These are phyloP conservation scores for Drosophila diplacantha DNA, from an alignment of 2,888 invertebrate species.

Conservation along the genomic window DNA sequence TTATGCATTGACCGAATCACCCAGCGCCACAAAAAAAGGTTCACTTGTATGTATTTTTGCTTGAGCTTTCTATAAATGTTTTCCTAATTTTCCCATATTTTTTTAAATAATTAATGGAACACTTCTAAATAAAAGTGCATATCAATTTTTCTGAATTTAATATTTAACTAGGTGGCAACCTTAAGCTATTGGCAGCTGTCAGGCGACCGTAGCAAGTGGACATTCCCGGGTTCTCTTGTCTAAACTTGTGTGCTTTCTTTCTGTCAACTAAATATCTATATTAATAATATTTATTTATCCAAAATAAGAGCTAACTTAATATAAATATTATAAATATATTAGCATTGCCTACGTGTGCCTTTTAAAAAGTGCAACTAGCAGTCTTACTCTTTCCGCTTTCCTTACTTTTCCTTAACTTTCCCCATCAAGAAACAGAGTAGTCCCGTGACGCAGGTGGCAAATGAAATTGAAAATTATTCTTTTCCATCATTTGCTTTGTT, in stretches of 20 bases:
- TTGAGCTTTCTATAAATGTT: no score
- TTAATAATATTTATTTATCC: not conserved
- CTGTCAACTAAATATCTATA: not conserved
- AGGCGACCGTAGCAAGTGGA: not conserved
- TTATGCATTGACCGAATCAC: no score
- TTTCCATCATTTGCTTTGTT: constrained; percentile 23
- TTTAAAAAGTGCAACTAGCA: not conserved
- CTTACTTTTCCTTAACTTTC: constrained; percentile 33
- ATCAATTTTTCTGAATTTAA: no score
- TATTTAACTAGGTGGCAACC: not conserved
- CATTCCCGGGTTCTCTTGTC: not conserved
- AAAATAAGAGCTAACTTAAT: not conserved
- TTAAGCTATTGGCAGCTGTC: not conserved
- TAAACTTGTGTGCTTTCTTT: not conserved
- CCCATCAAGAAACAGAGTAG: constrained; percentile 41
- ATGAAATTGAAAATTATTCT: constrained; percentile 55
- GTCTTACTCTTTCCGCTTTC: constrained; percentile 6
- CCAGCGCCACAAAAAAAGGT: no score
- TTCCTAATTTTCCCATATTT: no score
- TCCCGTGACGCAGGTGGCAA: constrained; percentile 54
- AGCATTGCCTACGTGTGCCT: not conserved
- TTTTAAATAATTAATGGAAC: no score
- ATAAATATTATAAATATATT: not conserved
- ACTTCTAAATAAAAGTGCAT: no score
- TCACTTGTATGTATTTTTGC: no score